phyloP scores from a whole-genome alignment of 2,113 vertebrate genomes.

The Callipepla californica region DNA sequence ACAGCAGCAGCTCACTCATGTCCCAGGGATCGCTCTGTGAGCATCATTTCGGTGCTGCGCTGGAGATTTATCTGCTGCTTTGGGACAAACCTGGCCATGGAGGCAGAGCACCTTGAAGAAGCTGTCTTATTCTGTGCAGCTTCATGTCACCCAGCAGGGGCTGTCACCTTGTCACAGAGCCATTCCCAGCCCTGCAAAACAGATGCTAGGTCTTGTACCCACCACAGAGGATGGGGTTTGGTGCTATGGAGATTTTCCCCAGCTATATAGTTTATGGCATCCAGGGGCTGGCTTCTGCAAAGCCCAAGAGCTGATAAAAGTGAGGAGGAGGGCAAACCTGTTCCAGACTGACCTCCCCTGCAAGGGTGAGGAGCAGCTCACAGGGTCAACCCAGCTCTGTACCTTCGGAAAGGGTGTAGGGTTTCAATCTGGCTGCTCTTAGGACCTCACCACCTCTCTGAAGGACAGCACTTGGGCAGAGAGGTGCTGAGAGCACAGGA shows the following conservation, averaged over 20 bases:
- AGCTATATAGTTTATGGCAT: neutral
- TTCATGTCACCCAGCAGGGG: neutral
- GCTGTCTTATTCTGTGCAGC: neutral
- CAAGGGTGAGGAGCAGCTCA: neutral
- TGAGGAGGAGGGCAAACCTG: neutral
- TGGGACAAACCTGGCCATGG: constrained; percentile 24
- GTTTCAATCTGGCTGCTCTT: neutral
- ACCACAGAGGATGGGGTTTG: neutral
- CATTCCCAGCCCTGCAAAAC: neutral
- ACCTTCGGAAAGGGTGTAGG: neutral
- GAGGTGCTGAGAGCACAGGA: fast-evolving
- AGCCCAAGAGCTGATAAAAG: neutral
- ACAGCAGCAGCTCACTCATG: constrained; percentile 42
- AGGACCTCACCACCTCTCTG: neutral
- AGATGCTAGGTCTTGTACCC: neutral
- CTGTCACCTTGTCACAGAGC: constrained; percentile 42
- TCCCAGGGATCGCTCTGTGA: neutral
- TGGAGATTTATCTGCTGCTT: constrained; percentile 70
- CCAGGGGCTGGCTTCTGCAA: neutral
- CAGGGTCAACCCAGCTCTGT: fast-evolving
- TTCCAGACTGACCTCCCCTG: neutral
- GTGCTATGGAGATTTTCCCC: neutral
- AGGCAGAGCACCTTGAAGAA: constrained; percentile 24
- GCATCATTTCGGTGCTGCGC: neutral
- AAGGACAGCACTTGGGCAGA: fast-evolving